These are phyloP conservation scores for Macrochelys suwanniensis DNA, from an alignment of 2,797 vertebrate genomes.

Conservation along the genomic window DNA sequence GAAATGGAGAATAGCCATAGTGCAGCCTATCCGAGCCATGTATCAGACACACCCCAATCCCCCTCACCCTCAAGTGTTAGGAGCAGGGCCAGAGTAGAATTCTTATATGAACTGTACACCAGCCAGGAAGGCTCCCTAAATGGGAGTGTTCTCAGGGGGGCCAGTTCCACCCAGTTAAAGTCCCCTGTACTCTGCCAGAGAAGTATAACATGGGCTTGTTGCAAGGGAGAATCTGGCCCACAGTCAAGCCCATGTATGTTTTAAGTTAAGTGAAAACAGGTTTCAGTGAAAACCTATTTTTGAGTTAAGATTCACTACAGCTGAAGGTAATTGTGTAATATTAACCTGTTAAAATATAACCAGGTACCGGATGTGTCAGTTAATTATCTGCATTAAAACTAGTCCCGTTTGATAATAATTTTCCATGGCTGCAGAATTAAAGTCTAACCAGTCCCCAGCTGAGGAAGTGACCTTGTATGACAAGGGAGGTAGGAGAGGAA, in stretches of 20 bases:
- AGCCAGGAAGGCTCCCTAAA: neutral
- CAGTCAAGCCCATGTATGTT: too few species aligned
- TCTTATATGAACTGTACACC: neutral
- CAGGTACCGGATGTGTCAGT: constrained; percentile 71
- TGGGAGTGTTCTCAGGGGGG: neutral
- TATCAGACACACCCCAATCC: neutral
- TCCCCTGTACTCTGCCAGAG: neutral
- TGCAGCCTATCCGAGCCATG: neutral
- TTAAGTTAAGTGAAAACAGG: neutral
- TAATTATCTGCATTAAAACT: constrained; percentile 75
- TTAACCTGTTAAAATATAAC: constrained; percentile 74
- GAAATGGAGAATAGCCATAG: neutral
- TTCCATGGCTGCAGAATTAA: constrained; percentile 72
- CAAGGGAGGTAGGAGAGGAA: constrained; percentile 65
- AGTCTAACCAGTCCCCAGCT: constrained; percentile 61
- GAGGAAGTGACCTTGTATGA: constrained; percentile 75
- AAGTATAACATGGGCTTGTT: neutral
- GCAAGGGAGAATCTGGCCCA: neutral
- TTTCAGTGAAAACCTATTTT: neutral
- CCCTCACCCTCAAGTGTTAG: neutral
- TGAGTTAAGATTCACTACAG: constrained; percentile 18
- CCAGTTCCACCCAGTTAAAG: neutral
- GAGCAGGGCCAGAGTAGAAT: neutral
- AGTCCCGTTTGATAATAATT: constrained; percentile 73
- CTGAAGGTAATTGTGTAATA: constrained; percentile 49